Evolutionary conservation across 1,140 invertebrate species (phyloP).

Genomic region (Cherax destructor): DNA sequence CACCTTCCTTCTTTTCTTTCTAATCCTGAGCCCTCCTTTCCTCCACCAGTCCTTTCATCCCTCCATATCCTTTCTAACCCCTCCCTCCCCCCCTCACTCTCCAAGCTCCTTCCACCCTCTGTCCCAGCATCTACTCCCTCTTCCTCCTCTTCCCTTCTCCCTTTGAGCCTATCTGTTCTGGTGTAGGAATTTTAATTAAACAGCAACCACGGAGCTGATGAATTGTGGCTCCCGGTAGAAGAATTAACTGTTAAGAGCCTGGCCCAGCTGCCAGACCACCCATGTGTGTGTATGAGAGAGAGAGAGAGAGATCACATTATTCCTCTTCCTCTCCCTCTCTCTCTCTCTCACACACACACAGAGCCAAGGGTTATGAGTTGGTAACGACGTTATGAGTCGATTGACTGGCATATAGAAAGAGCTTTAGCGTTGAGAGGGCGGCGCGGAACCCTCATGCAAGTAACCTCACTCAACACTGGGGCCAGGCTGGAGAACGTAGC

Average conservation of each 20-base stretch:
- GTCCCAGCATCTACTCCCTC: not conserved
- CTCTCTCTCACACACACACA: not conserved
- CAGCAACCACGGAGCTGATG: not conserved
- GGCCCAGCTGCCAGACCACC: not conserved
- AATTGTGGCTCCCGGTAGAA: not conserved
- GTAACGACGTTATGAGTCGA: not conserved
- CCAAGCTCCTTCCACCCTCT: no score
- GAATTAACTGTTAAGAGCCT: not conserved
- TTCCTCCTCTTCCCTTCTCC: no score
- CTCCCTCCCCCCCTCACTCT: no score
- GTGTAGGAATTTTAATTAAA: not conserved
- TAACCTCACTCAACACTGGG: no score
- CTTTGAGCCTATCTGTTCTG: not conserved
- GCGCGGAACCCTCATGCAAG: no score
- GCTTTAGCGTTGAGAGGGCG: no score
- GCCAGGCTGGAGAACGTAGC: no score
- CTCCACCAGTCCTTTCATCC: no score
- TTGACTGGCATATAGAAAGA: not conserved
- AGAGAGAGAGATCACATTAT: not conserved
- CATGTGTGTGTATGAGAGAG: slow-evolving; percentile 16
- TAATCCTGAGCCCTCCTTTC: no score
- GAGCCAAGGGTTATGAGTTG: not conserved
- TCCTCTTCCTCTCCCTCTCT: slow-evolving; percentile 17
- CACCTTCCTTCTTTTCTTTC: no score
- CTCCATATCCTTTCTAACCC: no score